Percentiles rank a stretch among this genome's conserved stretches.
Evolutionary conservation across 2,888 invertebrate species (phyloP).

Genomic region (Toxonevra muliebris): DNA sequence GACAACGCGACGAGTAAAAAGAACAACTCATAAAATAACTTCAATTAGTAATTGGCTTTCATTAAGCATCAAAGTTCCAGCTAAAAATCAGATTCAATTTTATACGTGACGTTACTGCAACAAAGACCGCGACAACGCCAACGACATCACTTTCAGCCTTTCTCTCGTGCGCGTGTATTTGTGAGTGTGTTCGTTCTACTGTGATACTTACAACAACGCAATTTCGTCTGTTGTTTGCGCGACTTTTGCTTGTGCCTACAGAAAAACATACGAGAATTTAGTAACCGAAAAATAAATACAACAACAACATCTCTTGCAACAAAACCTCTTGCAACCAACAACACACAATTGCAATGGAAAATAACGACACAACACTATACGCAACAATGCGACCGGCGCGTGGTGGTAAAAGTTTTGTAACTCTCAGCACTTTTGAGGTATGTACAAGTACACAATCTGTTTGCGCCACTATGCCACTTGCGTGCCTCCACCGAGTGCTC

Average conservation of each 20-base stretch:
- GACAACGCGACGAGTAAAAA: background rate
- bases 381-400: constrained; percentile 52
- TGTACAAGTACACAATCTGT: constrained; percentile 12
- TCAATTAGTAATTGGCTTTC: background rate
- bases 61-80: background rate
- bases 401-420: constrained; percentile 54
- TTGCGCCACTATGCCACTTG: too few relatives aligned
- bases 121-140: background rate
- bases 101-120: background rate
- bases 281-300: background rate
- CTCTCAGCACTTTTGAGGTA: constrained; percentile 58
- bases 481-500: background rate
- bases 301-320: constrained; percentile 5
- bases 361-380: constrained; percentile 39
- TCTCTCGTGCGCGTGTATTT: background rate
- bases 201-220: too few relatives aligned
- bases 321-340: background rate
- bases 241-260: background rate
- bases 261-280: background rate
- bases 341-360: constrained; percentile 8
- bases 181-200: background rate
- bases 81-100: background rate
- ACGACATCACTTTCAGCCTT: background rate
- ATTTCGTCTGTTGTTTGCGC: background rate
- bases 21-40: background rate